Base-by-base conservation (phyloP, 2,113 vertebrate genomes). In the Rhodinocichla rosea region DNA sequence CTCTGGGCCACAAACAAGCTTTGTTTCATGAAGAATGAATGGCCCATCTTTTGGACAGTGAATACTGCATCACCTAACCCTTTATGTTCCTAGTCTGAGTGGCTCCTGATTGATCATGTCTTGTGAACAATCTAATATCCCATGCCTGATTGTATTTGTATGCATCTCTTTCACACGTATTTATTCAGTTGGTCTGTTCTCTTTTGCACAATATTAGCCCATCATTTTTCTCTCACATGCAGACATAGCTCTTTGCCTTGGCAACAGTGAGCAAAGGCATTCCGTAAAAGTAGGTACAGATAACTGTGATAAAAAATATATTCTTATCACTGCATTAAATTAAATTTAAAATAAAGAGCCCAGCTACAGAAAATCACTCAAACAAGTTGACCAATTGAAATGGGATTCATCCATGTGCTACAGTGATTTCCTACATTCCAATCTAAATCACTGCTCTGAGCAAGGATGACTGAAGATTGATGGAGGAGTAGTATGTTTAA, bases 1-100 rank as follows among this genome's bases (percentile, higher is more conserved):
- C 28, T 45, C 53, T 35, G 15, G 19, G 23, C 40, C 30, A 11
- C 11, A 13, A 11, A 21, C 18, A 15, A 40, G 14, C 21, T 67
- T 33, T 73, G 15, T 80, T 44, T 79, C 35, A 23, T 3, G 9
- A 24, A 39, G 21, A 5, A 6, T 0, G 0, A 3, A 1, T 57
- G 27, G 16, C 60, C 6, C 5, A 10, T 17, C 17, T 73, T 73
- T 71, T 20, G 9, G 15, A 37, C 13, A 42, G 28, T 5, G 14
- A 59, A 60, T 32, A 56, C 11, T 67, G 28, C 11, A 44, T 85
- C n/a, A 45, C 15, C 13, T 42, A 42, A 32, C 59, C 33, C 20
- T 68, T 70, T 23, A 60, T 27, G 21, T 45, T 27, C 22, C 37
- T 70, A 44, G 5, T 22, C 57, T 69, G 26, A 68, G 22, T 1